Conservation (phyloP, 2,113 vertebrate genomes). For the Condylura cristata region DNA sequence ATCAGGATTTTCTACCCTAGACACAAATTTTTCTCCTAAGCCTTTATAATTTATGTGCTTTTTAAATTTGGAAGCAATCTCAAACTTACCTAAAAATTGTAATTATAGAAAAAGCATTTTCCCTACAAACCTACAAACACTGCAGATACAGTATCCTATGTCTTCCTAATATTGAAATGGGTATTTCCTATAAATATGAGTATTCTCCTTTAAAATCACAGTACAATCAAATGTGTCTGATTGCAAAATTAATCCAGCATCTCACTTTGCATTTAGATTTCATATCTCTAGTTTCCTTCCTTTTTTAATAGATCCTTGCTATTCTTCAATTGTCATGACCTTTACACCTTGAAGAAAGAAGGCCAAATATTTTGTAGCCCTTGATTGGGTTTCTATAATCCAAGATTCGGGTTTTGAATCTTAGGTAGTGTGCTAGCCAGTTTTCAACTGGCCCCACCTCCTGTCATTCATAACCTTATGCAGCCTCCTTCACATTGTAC, state of each 20-base stretch:
- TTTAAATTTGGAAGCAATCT: constrained; percentile 45
- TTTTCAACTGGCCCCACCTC: neutral
- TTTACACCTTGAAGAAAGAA: neutral
- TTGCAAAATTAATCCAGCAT: too few relatives aligned
- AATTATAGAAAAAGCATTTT: neutral
- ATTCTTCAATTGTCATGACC: neutral
- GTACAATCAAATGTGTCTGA: neutral
- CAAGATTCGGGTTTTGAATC: neutral
- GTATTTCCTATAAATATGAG: neutral
- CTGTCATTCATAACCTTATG: neutral
- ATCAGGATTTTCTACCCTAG: neutral
- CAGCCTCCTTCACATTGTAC: neutral
- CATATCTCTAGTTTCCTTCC: neutral
- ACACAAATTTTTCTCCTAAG: neutral
- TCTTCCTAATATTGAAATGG: neutral
- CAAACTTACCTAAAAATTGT: neutral
- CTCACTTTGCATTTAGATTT: too few relatives aligned
- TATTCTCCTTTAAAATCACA: neutral
- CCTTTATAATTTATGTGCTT: neutral
- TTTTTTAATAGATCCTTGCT: neutral
- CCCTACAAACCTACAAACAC: neutral
- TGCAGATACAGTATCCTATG: neutral
- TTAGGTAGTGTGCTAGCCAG: neutral
- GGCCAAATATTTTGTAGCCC: neutral
- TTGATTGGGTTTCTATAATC: neutral